Percentiles rank a stretch among this genome's conserved stretches.
phyloP scores from a whole-genome alignment of 2,888 invertebrate genomes.

The Ormyrus labotus region DNA sequence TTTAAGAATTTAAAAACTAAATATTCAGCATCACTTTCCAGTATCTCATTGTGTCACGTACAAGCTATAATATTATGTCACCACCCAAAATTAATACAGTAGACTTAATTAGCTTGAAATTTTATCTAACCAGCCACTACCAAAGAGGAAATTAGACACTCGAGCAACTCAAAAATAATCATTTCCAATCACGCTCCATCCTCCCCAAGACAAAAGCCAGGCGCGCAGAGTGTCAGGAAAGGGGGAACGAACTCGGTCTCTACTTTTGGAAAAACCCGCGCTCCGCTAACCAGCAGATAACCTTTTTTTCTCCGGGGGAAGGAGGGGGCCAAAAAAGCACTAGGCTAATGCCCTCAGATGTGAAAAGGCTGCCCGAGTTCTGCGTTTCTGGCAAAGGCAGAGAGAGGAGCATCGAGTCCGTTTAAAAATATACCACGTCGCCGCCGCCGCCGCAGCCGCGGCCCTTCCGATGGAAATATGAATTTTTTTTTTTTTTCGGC shows the following conservation, averaged over 20 bases:
- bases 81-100: too few relatives aligned
- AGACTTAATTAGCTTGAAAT: too few relatives aligned
- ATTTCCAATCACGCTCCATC: too few relatives aligned
- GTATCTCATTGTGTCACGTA: too few relatives aligned
- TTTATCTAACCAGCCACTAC: too few relatives aligned
- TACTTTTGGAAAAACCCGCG: constrained; percentile 15
- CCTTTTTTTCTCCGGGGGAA: constrained; percentile 35
- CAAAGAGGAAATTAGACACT: too few relatives aligned
- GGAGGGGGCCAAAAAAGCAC: constrained; percentile 15
- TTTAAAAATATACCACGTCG: constrained; percentile 64
- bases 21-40: too few relatives aligned
- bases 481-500: constrained; percentile 62
- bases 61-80: too few relatives aligned
- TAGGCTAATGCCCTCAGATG: constrained; percentile 51
- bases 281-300: background rate
- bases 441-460: constrained; percentile 38
- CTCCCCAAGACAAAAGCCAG: constrained; percentile 8
- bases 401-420: constrained; percentile 24
- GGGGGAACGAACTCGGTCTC: background rate
- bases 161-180: constrained; percentile 21
- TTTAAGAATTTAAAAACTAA: too few relatives aligned
- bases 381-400: constrained; percentile 58
- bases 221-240: background rate
- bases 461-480: constrained; percentile 70
- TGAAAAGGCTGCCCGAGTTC: constrained; percentile 43